Conservation (phyloP, 2,888 invertebrate genomes). For the Papilio demoleus region DNA sequence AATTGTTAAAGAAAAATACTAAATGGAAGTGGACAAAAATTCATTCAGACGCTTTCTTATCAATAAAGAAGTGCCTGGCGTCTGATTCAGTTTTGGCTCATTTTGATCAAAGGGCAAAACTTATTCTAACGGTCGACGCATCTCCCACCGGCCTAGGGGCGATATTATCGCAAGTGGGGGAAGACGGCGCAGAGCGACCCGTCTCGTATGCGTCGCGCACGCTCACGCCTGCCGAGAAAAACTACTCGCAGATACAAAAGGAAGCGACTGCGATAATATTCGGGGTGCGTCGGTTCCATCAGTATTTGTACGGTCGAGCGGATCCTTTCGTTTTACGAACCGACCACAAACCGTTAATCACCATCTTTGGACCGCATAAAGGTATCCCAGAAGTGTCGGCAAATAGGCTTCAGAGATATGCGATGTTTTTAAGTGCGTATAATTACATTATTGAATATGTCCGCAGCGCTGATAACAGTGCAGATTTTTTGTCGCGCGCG, state of each 20-base stretch:
- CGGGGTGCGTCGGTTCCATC: constrained; percentile 45
- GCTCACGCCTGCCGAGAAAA: constrained; percentile 44
- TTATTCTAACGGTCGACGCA: constrained; percentile 48
- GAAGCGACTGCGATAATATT: constrained; percentile 50
- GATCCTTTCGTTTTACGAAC: not conserved
- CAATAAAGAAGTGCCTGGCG: not conserved
- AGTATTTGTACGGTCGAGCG: not conserved
- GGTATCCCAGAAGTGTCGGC: no score
- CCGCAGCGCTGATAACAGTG: no score
- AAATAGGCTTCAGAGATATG: no score
- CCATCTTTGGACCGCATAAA: no score
- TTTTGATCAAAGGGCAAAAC: constrained; percentile 41
- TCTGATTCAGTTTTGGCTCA: constrained; percentile 43
- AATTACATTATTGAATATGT: no score
- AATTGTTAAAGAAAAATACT: constrained; percentile 40
- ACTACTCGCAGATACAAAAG: constrained; percentile 49
- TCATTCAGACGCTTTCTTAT: not conserved
- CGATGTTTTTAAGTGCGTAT: no score
- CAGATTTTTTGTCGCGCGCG: no score
- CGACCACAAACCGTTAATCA: not conserved
- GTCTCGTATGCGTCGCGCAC: constrained; percentile 45
- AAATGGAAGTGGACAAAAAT: constrained; percentile 42
- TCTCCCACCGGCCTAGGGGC: constrained; percentile 46
- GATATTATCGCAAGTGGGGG: constrained; percentile 44
- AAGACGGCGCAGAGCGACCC: constrained; percentile 40